Evolutionary conservation across 1,140 invertebrate species (phyloP), one percentile per base, ranked within the genome.

Genomic region (Oncopodura yosiiana): DNA sequence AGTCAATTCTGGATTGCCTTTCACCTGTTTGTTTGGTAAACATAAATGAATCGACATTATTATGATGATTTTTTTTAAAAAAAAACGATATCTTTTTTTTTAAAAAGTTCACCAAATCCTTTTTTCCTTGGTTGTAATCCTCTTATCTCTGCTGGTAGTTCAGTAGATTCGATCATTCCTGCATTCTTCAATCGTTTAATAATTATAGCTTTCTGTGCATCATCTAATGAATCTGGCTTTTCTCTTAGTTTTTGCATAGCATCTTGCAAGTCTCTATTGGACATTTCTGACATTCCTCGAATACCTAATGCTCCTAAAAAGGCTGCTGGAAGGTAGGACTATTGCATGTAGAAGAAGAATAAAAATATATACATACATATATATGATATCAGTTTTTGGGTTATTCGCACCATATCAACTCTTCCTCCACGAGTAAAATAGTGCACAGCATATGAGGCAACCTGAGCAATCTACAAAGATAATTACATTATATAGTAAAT

Each of bases 221-320:
- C 61, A 32, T 63, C 61, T 18, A 63, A 39, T 21, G 45, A 18
- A 38, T 60, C 53, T 11, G 56, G 57, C 38, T 60, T 53, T 9
- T 53, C 43, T 12, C 42, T 56, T 5, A 63, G 43, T 53, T 58
- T 53, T 16, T 44, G 44, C 3, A 54, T 3, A 26, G 49, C 37
- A 39, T 52, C 50, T 3, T 52, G 29, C 5, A 62, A 16, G 19
- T 57, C 52, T 16, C 59, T 14, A 19, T 34, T 41, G 3, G 9
- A 16, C 42, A 60, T 56, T 26, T 57, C 45, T 12, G 44, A 30
- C 8, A 60, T 24, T 5, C 51, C 54, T 29, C 54, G 48, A 16
- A 62, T 54, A 5, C 61, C 61, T 26, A 62, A 23, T 18, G 57
- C 57, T 19, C 57, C 57, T 16, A 59, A n/a, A 44, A 63, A 60